A percentile compares a stretch with the other conserved stretches of the same genome.
phyloP scores from a whole-genome alignment of 64 coral and sea anemone genomes.

The Hydrozoanthus tunicans region DNA sequence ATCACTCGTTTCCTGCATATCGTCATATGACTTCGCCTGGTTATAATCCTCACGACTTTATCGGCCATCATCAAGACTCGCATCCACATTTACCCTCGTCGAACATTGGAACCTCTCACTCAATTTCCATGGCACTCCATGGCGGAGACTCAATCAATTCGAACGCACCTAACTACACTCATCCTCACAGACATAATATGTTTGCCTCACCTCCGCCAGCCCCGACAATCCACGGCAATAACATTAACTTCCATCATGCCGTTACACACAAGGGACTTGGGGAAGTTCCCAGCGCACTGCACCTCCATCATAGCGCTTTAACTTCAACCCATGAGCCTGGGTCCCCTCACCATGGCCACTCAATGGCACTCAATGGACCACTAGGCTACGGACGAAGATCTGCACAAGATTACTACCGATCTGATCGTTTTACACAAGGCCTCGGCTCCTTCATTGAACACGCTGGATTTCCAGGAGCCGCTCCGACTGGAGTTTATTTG shows the following conservation, averaged over 20 bases:
- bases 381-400: slow-evolving; percentile 73
- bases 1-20: slow-evolving; percentile 96
- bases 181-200: slow-evolving; percentile 90
- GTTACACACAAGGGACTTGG: slow-evolving; percentile 83
- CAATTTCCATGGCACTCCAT: slow-evolving; percentile 82
- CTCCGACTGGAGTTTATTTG: slow-evolving; percentile 86
- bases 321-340: slow-evolving; percentile 68
- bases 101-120: slow-evolving; percentile 74
- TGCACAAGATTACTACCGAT: slow-evolving; percentile 71
- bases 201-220: slow-evolving; percentile 72
- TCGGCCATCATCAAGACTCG: slow-evolving; percentile 79
- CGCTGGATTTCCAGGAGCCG: slow-evolving; percentile 72
- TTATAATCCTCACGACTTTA: slow-evolving; percentile 82
- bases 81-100: slow-evolving; percentile 75
- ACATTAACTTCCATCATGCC: slow-evolving; percentile 85
- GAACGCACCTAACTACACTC: slow-evolving; percentile 79
- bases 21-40: slow-evolving; percentile 83
- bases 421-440: slow-evolving; percentile 85
- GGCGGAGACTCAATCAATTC: slow-evolving; percentile 72
- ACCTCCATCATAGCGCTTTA: slow-evolving; percentile 74
- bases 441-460: slow-evolving; percentile 92
- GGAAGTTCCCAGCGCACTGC: slow-evolving; percentile 62
- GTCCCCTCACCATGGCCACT: slow-evolving; percentile 83
- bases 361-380: slow-evolving; percentile 68
- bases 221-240: slow-evolving; percentile 80